Percentiles rank a stretch among this genome's conserved stretches.
Evolutionary conservation across 2,888 invertebrate genomes (phyloP).

Genomic region (Zaprionus lineosus): DNA sequence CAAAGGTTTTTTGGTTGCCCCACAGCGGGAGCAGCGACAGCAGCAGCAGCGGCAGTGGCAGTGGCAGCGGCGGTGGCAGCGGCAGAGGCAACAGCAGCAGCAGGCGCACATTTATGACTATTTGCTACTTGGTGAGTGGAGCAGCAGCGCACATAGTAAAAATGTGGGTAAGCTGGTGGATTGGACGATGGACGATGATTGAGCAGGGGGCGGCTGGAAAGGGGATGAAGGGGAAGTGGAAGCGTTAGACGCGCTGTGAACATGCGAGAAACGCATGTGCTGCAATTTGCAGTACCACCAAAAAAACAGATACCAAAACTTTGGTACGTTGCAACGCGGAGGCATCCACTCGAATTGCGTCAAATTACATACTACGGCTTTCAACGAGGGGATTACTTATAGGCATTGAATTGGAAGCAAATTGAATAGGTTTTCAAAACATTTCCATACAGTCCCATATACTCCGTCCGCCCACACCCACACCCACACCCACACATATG

Average conservation of each 20-base stretch:
- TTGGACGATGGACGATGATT: too few relatives aligned
- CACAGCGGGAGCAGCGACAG: slow-evolving; percentile 3
- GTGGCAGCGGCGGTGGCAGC: too few relatives aligned
- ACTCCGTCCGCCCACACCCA: too few relatives aligned
- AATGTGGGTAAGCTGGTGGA: not conserved
- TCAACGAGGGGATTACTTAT: slow-evolving; percentile 45
- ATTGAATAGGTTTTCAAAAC: slow-evolving; percentile 48
- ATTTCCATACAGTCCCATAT: slow-evolving; percentile 6
- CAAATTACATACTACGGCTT: slow-evolving; percentile 55
- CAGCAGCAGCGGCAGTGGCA: slow-evolving; percentile 53
- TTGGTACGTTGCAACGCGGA: slow-evolving; percentile 46
- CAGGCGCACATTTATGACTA: slow-evolving; percentile 66
- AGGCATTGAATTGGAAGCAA: slow-evolving; percentile 53
- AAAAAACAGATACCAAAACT: slow-evolving; percentile 28
- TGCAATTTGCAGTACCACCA: slow-evolving; percentile 35
- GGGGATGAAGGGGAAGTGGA: slow-evolving; percentile 8
- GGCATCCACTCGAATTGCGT: slow-evolving; percentile 47
- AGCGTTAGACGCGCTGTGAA: slow-evolving; percentile 41
- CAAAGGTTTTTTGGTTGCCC: slow-evolving; percentile 25
- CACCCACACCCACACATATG: too few relatives aligned
- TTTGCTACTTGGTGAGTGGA: slow-evolving; percentile 47
- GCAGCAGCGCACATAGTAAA: slow-evolving; percentile 26
- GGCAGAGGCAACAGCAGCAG: slow-evolving; percentile 24
- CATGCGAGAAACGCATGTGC: slow-evolving; percentile 49
- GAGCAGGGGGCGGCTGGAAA: not conserved